phyloP scores from a whole-genome alignment of 1,140 invertebrate species.

The Pantala flavescens region DNA sequence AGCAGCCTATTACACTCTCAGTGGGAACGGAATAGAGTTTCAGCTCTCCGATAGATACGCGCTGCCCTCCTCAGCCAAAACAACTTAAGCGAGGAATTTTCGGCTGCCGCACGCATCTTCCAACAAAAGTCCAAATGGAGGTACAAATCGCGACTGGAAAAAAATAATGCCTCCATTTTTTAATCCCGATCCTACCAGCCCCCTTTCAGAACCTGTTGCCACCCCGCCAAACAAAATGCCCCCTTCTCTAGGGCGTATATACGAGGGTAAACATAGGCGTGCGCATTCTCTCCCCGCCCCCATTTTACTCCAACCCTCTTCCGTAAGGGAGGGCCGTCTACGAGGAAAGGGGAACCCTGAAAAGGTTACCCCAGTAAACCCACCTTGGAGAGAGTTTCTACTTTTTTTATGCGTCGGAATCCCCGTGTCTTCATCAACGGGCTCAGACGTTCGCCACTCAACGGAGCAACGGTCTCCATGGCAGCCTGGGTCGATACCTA shows the following conservation, averaged over 20 bases:
- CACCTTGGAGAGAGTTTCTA: background rate
- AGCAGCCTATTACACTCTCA: too few species aligned
- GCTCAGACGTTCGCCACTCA: background rate
- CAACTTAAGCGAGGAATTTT: too few species aligned
- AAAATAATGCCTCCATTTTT: background rate
- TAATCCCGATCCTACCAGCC: background rate
- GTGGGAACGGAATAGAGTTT: too few species aligned
- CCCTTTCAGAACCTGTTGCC: background rate
- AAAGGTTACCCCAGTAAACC: background rate
- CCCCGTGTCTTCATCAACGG: background rate
- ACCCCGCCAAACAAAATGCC: background rate
- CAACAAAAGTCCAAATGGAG: too few species aligned
- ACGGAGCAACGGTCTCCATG: constrained; percentile 1
- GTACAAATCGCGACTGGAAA: too few species aligned
- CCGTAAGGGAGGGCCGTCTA: background rate
- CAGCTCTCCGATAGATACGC: too few species aligned
- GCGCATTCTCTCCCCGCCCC: background rate
- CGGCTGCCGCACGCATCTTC: too few species aligned
- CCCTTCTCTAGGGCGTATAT: background rate
- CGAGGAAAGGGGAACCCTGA: too few species aligned
- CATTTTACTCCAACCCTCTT: background rate
- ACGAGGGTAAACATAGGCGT: constrained; percentile 7
- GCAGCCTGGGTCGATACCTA: background rate
- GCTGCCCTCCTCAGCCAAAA: too few species aligned
- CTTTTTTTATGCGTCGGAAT: background rate